Evolutionary conservation across 2,888 invertebrate genomes (phyloP).

Genomic region (Conomelus anceps): DNA sequence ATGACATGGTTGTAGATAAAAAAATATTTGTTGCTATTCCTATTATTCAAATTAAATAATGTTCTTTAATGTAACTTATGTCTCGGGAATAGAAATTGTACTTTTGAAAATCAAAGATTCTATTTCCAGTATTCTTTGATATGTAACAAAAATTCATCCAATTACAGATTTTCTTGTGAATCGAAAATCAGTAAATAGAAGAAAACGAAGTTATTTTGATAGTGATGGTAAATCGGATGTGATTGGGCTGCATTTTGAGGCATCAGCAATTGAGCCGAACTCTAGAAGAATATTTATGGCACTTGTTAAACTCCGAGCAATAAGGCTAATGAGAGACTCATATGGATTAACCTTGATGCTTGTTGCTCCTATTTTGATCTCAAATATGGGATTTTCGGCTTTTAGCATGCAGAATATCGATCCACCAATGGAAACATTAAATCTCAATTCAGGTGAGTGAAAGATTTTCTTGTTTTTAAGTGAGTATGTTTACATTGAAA

Average conservation of each 20-base stretch:
- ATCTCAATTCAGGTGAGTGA: constrained; percentile 48
- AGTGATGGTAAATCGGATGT: background rate
- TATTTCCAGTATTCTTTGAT: too few species aligned
- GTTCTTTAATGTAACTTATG: too few species aligned
- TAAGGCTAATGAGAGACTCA: constrained; percentile 60
- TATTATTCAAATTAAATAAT: too few species aligned
- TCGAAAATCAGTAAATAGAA: background rate
- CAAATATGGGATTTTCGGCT: constrained; percentile 61
- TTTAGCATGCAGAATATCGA: constrained; percentile 56
- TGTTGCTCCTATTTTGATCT: constrained; percentile 59
- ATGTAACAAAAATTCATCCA: background rate
- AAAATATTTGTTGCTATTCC: too few species aligned
- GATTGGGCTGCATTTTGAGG: background rate
- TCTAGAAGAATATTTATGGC: constrained; percentile 54
- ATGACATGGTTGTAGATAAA: too few species aligned
- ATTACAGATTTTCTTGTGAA: background rate
- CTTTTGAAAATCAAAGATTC: too few species aligned
- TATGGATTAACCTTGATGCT: constrained; percentile 70
- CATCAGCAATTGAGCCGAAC: background rate
- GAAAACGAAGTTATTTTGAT: background rate
- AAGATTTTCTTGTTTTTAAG: background rate
- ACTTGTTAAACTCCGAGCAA: constrained; percentile 56
- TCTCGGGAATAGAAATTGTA: too few species aligned
- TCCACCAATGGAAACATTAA: constrained; percentile 55
- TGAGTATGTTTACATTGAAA: background rate